Base-by-base conservation (phyloP, 64 coral and sea anemone genomes). In the Montipora efflorescens region DNA sequence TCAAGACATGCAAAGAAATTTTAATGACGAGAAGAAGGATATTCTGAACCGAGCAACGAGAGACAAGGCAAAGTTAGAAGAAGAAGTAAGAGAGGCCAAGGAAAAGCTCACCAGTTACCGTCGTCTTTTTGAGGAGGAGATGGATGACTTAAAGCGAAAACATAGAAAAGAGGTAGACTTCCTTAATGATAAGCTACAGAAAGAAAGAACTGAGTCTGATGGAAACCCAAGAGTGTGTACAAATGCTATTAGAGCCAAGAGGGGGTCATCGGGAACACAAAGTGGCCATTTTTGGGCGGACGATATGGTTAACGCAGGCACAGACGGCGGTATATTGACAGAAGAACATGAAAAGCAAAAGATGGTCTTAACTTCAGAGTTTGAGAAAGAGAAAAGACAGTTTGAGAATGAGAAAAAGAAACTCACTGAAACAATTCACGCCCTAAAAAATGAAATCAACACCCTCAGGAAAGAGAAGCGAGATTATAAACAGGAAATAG, bases 11-110 rank as follows among this genome's bases (percentile, higher is more conserved):
- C 47, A 81, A 45, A 67, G 66, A 58, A 68, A 61, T 58, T 93
- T 80, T 23, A 58, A 73, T 16, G 59, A 93, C 21, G 84, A 88
- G 21, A 93, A 93, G 5, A 77, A 76, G 13, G 90, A 81, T n/a
- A 89, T 84, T 47, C 52, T 94, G 10, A 78, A 89, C 16, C 91
- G 88, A 51, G 89, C 96, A 3, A 83, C 92, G 4, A 82, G 88
- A 20, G 93, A 97, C 53, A 91, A 97, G 70, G 45, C 82, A 89
- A 91, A 87, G 57, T 82, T 84, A 52, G 89, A 97, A 58, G 80
- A 96, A 73, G 86, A 83, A 25, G 58, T 94, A 9, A 88, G 89
- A 72, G 82, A 86, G 88, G 79, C 45, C 69, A 75, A 86, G 67
- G 93, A 91, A 28, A 87, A 91, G 13, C 59, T 55, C 10, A 36